Evolutionary conservation across 2,113 vertebrate genomes (phyloP), one percentile per base, ranked within the genome.

Genomic region (Pelobates fuscus): DNA sequence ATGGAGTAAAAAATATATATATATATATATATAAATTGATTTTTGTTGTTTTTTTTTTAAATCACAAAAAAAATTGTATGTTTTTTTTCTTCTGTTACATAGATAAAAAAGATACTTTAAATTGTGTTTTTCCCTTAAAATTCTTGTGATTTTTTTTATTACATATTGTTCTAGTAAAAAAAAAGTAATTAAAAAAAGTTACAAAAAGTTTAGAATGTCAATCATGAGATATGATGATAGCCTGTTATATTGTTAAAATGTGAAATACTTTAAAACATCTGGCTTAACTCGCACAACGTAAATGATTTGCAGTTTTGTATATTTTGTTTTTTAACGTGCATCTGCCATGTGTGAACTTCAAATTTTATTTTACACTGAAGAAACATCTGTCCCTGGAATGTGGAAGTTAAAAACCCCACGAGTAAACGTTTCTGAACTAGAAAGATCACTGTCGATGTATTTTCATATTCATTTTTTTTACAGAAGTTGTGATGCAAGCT

Each of bases 321-420:
- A 44, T 49, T 49, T 49, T 61, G 57, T 75, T 59, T 90, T 88
- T 86, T 86, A 86, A 69, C 84, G 86, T 88, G 71, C 90, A 93
- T 89, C 91, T 93, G 91, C 86, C 87, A 89, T 87, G 91, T 91
- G 91, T 93, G 90, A 93, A 92, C 86, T 84, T 81, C 86, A 89
- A 91, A 85, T 89, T 91, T 90, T 91, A 87, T 88, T 84, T 86
- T 87, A 83, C 84, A 86, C 78, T 82, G 82, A 87, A 86, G 85
- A 91, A 91, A 89, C 91, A 93, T 86, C 89, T 92, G 90, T 84
- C 89, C 90, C 79, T 71, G 72, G 84, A 77, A 84, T 87, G 86
- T 86, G 84, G 88, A 90, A 87, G 87, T 66, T 14, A 49, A 49
- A 89, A 89, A 87, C 88, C 91, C 88, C 91, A 84, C 52, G 87